These are phyloP conservation scores for Tenthredo livida DNA, from an alignment of 2,888 invertebrate species.

Conservation along the genomic window DNA sequence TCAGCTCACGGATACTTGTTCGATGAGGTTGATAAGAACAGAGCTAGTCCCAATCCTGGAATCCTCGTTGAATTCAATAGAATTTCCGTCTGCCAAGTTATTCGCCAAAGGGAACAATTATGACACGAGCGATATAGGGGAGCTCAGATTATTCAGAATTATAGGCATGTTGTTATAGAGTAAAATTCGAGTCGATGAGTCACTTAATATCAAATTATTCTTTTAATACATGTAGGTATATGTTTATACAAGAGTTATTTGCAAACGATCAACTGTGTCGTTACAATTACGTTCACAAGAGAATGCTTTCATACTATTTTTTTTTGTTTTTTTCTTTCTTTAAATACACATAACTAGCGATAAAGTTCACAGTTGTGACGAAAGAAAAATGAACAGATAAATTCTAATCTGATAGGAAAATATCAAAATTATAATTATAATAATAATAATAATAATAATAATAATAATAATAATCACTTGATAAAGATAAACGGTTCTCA, in stretches of 20 bases:
- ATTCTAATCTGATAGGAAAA: constrained; percentile 26
- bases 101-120: neutral
- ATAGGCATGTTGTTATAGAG: neutral
- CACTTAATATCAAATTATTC: constrained; percentile 44
- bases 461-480: neutral
- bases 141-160: neutral
- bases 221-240: constrained; percentile 48
- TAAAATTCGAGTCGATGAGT: constrained; percentile 21
- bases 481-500: neutral
- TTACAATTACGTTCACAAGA: constrained; percentile 24
- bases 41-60: neutral
- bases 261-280: neutral
- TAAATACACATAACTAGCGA: constrained; percentile 2
- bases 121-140: neutral
- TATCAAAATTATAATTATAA: neutral
- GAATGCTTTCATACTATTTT: constrained; percentile 18
- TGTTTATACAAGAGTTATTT: constrained; percentile 46
- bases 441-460: neutral
- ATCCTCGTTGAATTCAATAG: neutral
- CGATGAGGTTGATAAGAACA: neutral
- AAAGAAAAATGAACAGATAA: neutral
- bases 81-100: neutral
- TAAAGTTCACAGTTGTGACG: constrained; percentile 9
- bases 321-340: neutral
- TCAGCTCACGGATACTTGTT: neutral